Conservation (phyloP, 2,888 invertebrate species). For the Synanthedon tipuliformis region DNA sequence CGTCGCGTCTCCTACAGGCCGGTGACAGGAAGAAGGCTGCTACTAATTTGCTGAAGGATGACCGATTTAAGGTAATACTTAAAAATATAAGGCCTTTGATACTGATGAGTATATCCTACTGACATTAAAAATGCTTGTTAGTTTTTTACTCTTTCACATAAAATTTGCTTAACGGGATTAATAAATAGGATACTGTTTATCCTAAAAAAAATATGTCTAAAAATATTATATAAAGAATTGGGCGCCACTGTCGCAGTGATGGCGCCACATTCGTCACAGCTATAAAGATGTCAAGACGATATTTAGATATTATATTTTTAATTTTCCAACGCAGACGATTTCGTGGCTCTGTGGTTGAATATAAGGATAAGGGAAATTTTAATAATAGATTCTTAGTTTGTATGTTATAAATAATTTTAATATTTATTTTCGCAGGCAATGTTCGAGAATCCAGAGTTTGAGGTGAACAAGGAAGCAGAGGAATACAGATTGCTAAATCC, state of each 20-base stretch:
- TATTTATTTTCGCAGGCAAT: conserved; percentile 63
- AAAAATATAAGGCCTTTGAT: background rate
- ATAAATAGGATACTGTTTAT: background rate
- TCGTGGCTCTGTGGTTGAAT: too few relatives aligned
- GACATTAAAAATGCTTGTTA: background rate
- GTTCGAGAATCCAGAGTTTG: conserved; percentile 93
- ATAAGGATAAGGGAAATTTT: background rate
- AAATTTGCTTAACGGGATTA: background rate
- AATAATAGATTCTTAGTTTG: background rate
- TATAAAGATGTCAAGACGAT: too few relatives aligned
- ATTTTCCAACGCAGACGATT: too few relatives aligned
- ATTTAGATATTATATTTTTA: too few relatives aligned
- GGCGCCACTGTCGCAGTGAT: too few relatives aligned
- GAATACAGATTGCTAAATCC: conserved; percentile 91
- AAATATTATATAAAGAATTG: too few relatives aligned
- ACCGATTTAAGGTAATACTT: conserved; percentile 87
- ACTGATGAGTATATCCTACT: too few relatives aligned
- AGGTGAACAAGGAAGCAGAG: conserved; percentile 87
- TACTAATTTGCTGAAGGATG: conserved; percentile 81
- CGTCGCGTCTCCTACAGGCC: conserved; percentile 81
- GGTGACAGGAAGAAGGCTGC: conserved; percentile 72
- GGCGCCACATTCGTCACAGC: too few relatives aligned
- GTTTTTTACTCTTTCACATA: background rate
- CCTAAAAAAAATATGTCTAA: background rate
- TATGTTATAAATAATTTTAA: background rate